A percentile compares a stretch with the other conserved stretches of the same genome.
These are phyloP conservation scores for Cebus imitator DNA, from an alignment of 2,113 vertebrate genomes.

Conservation along the genomic window DNA sequence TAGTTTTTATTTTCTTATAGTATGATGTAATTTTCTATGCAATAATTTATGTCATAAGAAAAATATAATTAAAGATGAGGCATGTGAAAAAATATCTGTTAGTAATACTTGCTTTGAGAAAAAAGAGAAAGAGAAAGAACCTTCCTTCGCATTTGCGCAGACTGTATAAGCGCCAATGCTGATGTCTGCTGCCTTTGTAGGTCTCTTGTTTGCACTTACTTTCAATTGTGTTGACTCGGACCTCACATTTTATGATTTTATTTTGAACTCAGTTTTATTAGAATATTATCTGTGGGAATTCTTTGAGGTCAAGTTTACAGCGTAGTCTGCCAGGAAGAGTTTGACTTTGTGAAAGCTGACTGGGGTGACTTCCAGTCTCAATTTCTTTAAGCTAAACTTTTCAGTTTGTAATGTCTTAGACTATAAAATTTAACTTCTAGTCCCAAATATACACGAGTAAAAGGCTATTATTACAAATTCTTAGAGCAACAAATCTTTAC, in stretches of 20 bases:
- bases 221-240: neutral
- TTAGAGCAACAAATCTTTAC: neutral
- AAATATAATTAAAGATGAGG: neutral
- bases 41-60: neutral
- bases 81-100: neutral
- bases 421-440: neutral
- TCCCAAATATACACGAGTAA: neutral
- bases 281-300: neutral
- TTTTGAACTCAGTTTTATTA: neutral
- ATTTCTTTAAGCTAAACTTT: neutral
- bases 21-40: neutral
- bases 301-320: neutral
- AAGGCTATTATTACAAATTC: neutral
- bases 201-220: neutral
- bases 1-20: neutral
- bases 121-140: neutral
- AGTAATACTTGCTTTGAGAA: neutral
- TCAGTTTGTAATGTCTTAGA: neutral
- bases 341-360: neutral
- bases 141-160: neutral
- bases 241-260: neutral
- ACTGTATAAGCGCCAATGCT: neutral
- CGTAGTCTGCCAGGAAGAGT: neutral
- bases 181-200: neutral
- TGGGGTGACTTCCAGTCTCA: neutral